Conservation (phyloP, 2,888 invertebrate genomes). For the Ennomos quercinarius region DNA sequence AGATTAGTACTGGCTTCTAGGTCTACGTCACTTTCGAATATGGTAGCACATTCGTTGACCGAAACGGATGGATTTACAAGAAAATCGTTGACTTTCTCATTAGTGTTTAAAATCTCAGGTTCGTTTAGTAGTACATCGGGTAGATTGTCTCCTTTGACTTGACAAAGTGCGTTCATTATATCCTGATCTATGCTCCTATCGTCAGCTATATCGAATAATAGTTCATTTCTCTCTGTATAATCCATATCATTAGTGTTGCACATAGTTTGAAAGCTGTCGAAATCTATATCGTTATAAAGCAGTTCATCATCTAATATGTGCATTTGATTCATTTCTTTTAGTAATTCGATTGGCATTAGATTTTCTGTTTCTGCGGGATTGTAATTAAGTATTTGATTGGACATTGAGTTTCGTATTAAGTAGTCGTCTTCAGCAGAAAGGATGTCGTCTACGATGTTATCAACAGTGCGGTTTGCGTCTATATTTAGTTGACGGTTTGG, state of each 20-base stretch:
- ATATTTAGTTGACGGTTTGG: slow-evolving; percentile 35
- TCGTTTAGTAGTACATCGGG: slow-evolving; percentile 69
- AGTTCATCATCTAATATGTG: slow-evolving; percentile 75
- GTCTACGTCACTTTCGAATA: slow-evolving; percentile 80
- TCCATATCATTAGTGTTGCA: slow-evolving; percentile 64
- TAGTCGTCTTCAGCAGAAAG: slow-evolving; percentile 78
- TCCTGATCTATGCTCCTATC: slow-evolving; percentile 55
- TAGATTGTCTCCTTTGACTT: slow-evolving; percentile 62
- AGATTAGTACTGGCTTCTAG: slow-evolving; percentile 77
- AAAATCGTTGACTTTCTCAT: slow-evolving; percentile 49
- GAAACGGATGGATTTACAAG: slow-evolving; percentile 52
- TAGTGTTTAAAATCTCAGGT: slow-evolving; percentile 47
- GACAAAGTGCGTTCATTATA: slow-evolving; percentile 69
- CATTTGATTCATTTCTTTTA: slow-evolving; percentile 77
- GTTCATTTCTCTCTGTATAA: slow-evolving; percentile 59
- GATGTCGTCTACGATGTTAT: slow-evolving; percentile 78
- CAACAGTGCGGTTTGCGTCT: slow-evolving; percentile 56
- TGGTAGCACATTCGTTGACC: slow-evolving; percentile 76
- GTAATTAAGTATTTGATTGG: slow-evolving; percentile 62
- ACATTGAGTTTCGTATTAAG: slow-evolving; percentile 55
- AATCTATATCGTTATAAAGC: slow-evolving; percentile 73
- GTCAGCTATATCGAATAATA: slow-evolving; percentile 66
- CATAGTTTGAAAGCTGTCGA: slow-evolving; percentile 73
- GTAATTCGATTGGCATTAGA: slow-evolving; percentile 73
- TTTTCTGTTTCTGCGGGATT: slow-evolving; percentile 53